These are phyloP conservation scores for Macrotrachela quadricornifera DNA, from an alignment of 1,140 invertebrate genomes.

Conservation along the genomic window DNA sequence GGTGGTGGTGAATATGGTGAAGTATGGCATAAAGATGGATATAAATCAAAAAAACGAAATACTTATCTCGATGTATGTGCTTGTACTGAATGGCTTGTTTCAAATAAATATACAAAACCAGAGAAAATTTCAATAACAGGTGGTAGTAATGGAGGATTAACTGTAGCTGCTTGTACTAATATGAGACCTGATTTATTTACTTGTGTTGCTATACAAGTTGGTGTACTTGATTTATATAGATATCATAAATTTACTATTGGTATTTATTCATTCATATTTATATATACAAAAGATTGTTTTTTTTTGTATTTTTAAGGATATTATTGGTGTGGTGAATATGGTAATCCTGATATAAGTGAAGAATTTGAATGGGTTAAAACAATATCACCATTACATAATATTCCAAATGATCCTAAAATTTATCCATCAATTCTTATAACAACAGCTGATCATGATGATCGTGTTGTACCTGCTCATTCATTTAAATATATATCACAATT, in stretches of 20 bases:
- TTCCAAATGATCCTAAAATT: slow-evolving; percentile 31
- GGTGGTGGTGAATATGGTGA: slow-evolving; percentile 91
- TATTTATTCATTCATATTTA: no score
- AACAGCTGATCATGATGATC: slow-evolving; percentile 92
- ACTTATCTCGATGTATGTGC: slow-evolving; percentile 85
- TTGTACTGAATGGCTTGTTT: slow-evolving; percentile 69
- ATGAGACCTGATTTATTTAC: slow-evolving; percentile 84
- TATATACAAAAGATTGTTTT: no score
- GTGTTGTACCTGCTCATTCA: slow-evolving; percentile 81
- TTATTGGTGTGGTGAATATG: slow-evolving; percentile 87
- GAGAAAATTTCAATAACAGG: slow-evolving; percentile 58
- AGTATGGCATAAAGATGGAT: slow-evolving; percentile 79
- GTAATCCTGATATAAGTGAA: slow-evolving; percentile 60
- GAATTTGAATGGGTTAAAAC: slow-evolving; percentile 61
- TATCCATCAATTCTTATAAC: slow-evolving; percentile 73
- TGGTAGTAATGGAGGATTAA: slow-evolving; percentile 79
- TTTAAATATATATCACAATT: slow-evolving; percentile 78
- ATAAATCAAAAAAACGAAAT: slow-evolving; percentile 81
- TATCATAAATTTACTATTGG: slow-evolving; percentile 98
- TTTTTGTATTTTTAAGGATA: slow-evolving; percentile 28
- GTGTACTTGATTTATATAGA: slow-evolving; percentile 88
- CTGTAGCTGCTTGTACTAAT: slow-evolving; percentile 68
- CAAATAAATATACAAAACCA: slow-evolving; percentile 50
- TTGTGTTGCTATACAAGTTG: slow-evolving; percentile 67
- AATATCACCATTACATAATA: slow-evolving; percentile 81